Conservation (phyloP, 1,140 invertebrate genomes). For the Pseudomyrmex dendroicus region DNA sequence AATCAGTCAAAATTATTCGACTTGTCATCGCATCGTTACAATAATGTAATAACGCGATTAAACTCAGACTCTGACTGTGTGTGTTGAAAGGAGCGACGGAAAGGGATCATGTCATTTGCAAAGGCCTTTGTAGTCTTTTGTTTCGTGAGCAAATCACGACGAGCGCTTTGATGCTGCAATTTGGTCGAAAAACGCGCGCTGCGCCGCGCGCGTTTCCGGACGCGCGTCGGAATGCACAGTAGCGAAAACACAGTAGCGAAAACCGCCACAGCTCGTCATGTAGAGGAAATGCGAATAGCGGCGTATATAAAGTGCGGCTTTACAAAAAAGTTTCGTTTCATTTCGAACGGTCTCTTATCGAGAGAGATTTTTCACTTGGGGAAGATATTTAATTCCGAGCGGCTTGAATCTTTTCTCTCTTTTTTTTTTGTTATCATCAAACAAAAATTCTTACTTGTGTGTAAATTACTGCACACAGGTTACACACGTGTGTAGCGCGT, state of each 20-base stretch:
- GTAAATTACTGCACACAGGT: neutral
- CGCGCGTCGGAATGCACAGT: slow-evolving; percentile 35
- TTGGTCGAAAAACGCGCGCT: slow-evolving; percentile 39
- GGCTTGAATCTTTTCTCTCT: too few relatives aligned
- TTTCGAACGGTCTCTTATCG: slow-evolving; percentile 30
- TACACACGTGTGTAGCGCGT: too few relatives aligned
- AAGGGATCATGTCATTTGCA: slow-evolving; percentile 56
- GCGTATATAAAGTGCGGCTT: slow-evolving; percentile 16
- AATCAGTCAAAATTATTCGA: too few relatives aligned
- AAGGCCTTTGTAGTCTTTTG: slow-evolving; percentile 60
- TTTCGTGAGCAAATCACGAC: slow-evolving; percentile 32
- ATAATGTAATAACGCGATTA: neutral
- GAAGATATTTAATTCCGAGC: neutral
- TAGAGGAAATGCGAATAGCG: slow-evolving; percentile 29
- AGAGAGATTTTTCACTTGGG: slow-evolving; percentile 29
- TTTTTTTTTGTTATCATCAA: neutral
- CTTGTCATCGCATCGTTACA: too few relatives aligned
- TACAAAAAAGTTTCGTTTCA: slow-evolving; percentile 2
- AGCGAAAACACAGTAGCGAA: slow-evolving; percentile 33
- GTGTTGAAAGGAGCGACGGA: slow-evolving; percentile 13
- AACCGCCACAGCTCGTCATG: slow-evolving; percentile 21
- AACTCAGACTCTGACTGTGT: too few relatives aligned
- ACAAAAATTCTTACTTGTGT: neutral
- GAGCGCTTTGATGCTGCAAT: slow-evolving; percentile 48
- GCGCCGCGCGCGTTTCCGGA: slow-evolving; percentile 17